phyloP scores from a whole-genome alignment of 2,113 vertebrate species.

The Phocoena sinus region DNA sequence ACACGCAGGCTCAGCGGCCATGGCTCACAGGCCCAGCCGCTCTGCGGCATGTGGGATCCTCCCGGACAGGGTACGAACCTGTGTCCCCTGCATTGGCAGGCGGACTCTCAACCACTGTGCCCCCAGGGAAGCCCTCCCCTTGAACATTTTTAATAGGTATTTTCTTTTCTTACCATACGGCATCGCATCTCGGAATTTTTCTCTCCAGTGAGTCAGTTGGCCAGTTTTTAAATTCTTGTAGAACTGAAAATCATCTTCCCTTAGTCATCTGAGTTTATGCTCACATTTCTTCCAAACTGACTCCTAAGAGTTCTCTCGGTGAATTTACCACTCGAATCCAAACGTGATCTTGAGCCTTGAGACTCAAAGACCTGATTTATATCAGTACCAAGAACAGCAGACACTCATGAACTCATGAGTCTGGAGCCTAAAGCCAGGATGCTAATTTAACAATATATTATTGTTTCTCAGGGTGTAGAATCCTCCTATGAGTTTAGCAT shows the following conservation, averaged over 20 bases:
- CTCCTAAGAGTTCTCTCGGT: not conserved
- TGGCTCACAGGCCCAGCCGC: too few relatives aligned
- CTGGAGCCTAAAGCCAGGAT: not conserved
- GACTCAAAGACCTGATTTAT: not conserved
- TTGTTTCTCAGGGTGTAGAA: not conserved
- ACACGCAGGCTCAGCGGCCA: too few relatives aligned
- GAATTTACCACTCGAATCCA: not conserved
- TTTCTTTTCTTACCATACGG: not conserved
- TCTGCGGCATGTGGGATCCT: too few relatives aligned
- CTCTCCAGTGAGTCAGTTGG: not conserved
- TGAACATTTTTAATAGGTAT: not conserved
- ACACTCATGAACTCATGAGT: not conserved
- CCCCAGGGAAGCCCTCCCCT: not conserved
- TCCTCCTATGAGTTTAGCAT: not conserved
- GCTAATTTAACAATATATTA: not conserved
- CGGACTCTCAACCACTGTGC: too few relatives aligned
- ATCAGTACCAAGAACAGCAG: not conserved
- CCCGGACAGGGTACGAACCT: accelerated
- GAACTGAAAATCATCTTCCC: not conserved
- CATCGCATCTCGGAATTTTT: not conserved
- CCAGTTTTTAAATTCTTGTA: not conserved
- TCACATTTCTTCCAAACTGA: not conserved
- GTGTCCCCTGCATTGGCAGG: too few relatives aligned
- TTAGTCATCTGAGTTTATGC: not conserved
- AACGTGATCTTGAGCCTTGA: not conserved